Conservation (phyloP, 2,888 invertebrate species). For the Mystacides longicornis region DNA sequence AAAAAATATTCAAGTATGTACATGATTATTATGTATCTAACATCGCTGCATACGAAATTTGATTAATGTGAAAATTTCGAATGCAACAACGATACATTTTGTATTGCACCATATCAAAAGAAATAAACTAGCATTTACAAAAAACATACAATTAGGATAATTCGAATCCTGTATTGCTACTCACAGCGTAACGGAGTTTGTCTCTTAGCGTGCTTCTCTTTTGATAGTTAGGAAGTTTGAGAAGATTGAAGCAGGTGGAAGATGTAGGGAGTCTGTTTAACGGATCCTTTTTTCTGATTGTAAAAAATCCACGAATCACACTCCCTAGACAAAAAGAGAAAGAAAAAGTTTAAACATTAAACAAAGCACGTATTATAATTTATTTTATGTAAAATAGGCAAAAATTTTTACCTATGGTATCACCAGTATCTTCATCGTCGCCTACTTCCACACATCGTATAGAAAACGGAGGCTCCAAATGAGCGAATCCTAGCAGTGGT, state of each 20-base stretch:
- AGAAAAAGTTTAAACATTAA: neutral
- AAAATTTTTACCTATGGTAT: conserved; percentile 59
- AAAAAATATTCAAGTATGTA: too few species aligned
- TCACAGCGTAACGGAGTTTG: conserved; percentile 94
- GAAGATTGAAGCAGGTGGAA: conserved; percentile 96
- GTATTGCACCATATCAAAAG: too few species aligned
- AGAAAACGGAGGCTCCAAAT: conserved; percentile 95
- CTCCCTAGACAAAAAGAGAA: conserved; percentile 59
- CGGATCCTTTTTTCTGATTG: conserved; percentile 90
- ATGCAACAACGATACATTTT: too few species aligned
- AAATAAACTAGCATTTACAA: too few species aligned
- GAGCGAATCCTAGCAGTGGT: conserved; percentile 91
- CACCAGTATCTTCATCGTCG: conserved; percentile 92
- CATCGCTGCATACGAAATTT: too few species aligned
- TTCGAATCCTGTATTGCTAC: conserved; percentile 97
- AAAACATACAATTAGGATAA: conserved; percentile 61
- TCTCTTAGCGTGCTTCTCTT: conserved; percentile 91
- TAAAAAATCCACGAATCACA: conserved; percentile 96
- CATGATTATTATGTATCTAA: too few species aligned
- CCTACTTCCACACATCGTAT: conserved; percentile 98
- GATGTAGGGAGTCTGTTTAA: conserved; percentile 95
- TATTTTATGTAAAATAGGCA: neutral
- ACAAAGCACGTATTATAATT: neutral
- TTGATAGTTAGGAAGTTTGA: conserved; percentile 97
- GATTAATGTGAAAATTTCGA: too few species aligned